Evolutionary conservation across 2,113 vertebrate genomes (phyloP).

Genomic region (Eptesicus fuscus): DNA sequence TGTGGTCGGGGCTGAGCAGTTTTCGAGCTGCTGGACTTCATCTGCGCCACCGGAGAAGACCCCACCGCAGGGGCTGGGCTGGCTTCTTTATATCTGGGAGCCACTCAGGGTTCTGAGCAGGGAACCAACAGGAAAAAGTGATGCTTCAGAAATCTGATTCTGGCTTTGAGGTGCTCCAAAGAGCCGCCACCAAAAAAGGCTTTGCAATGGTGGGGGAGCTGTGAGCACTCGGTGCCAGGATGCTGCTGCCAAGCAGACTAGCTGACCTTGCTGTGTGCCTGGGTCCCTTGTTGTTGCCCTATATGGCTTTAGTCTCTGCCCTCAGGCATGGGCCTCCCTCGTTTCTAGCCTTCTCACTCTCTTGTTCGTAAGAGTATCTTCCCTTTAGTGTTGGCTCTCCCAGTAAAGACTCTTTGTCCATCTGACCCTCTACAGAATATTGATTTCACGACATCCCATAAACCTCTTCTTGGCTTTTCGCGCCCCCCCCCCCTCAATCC

Average conservation of each 20-base stretch:
- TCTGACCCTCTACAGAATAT: not conserved
- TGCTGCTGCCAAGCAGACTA: not conserved
- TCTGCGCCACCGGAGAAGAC: not conserved
- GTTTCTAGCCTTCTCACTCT: not conserved
- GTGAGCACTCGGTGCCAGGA: not conserved
- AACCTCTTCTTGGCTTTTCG: not conserved
- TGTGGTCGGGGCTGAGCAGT: not conserved
- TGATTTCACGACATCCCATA: not conserved
- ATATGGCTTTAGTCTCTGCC: not conserved
- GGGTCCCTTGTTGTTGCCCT: not conserved
- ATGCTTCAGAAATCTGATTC: not conserved
- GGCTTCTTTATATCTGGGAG: not conserved
- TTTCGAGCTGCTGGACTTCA: not conserved
- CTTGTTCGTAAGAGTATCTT: not conserved
- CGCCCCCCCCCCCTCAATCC: too few species aligned
- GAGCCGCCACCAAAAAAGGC: slow-evolving; percentile 21
- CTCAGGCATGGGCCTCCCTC: not conserved
- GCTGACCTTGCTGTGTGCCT: not conserved
- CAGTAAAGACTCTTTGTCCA: not conserved
- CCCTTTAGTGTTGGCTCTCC: not conserved
- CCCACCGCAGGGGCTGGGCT: not conserved
- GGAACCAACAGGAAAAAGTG: not conserved
- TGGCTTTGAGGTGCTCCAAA: not conserved
- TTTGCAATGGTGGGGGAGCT: not conserved
- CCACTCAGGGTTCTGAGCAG: not conserved